phyloP scores from a whole-genome alignment of 2,888 invertebrate species.

The Ichneumoninae sp. region DNA sequence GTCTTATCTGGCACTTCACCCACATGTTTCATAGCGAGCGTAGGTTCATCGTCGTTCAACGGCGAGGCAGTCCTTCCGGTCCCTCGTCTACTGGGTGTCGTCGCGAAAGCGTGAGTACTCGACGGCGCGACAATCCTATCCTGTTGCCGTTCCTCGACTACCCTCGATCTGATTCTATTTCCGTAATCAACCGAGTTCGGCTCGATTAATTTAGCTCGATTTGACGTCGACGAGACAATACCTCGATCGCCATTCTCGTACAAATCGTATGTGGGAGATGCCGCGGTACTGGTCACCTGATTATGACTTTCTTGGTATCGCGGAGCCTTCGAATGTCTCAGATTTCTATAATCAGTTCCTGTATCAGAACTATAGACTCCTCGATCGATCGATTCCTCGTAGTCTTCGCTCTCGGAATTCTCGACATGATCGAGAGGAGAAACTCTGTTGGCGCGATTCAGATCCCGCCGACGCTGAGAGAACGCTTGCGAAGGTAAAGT shows the following conservation, averaged over 20 bases:
- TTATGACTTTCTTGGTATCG: background rate
- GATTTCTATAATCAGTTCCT: background rate
- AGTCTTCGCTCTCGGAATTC: slow-evolving; percentile 9
- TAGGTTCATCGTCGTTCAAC: slow-evolving; percentile 11
- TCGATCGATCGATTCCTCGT: slow-evolving; percentile 14
- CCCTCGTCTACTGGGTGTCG: background rate
- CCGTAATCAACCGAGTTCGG: slow-evolving; percentile 32
- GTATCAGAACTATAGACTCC: background rate
- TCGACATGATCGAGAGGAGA: background rate
- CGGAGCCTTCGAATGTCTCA: background rate
- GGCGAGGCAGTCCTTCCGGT: background rate
- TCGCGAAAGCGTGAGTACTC: background rate
- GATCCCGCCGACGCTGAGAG: slow-evolving; percentile 16
- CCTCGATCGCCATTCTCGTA: background rate
- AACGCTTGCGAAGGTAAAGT: background rate
- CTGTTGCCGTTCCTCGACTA: background rate
- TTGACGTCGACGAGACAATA: background rate
- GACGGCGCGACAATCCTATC: background rate
- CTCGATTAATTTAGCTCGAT: background rate
- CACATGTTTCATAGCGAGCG: background rate
- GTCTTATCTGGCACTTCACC: slow-evolving; percentile 43
- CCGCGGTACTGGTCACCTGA: background rate
- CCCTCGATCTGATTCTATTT: slow-evolving; percentile 23
- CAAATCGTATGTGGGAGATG: slow-evolving; percentile 7
- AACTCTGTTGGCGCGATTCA: background rate